Conservation (phyloP, 2,888 invertebrate species). For the Fabriciana adippe region DNA sequence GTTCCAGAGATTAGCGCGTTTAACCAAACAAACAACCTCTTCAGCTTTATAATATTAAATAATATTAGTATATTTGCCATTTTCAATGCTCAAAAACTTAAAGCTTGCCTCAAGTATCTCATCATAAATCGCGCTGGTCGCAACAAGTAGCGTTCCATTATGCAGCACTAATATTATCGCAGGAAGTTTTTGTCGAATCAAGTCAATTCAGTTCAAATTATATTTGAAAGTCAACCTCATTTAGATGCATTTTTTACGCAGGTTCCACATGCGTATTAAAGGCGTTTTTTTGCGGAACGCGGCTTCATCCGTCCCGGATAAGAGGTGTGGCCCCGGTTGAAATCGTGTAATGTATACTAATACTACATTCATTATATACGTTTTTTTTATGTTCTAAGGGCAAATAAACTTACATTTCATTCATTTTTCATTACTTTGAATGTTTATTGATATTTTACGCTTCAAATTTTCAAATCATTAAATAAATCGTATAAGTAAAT, state of each 20-base stretch:
- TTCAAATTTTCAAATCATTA: too few relatives aligned
- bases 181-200: slow-evolving; percentile 2
- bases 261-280: slow-evolving; percentile 20
- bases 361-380: neutral
- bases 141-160: slow-evolving; percentile 1
- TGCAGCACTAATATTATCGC: neutral
- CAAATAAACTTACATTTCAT: too few relatives aligned
- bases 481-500: too few relatives aligned
- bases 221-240: slow-evolving; percentile 17
- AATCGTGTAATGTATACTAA: slow-evolving; percentile 10
- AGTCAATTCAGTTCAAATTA: slow-evolving; percentile 12
- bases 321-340: slow-evolving; percentile 25
- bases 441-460: neutral
- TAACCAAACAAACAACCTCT: too few relatives aligned
- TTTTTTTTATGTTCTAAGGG: too few relatives aligned
- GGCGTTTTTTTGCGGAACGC: slow-evolving; percentile 28
- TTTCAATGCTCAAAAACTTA: too few relatives aligned
- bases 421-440: neutral
- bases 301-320: slow-evolving; percentile 29
- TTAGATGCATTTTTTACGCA: slow-evolving; percentile 10
- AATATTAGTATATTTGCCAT: too few relatives aligned
- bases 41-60: too few relatives aligned
- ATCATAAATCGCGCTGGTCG: neutral
- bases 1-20: too few relatives aligned
- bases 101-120: too few relatives aligned